phyloP scores from a whole-genome alignment of 2,797 vertebrate genomes.

The Syngnathus acus region DNA sequence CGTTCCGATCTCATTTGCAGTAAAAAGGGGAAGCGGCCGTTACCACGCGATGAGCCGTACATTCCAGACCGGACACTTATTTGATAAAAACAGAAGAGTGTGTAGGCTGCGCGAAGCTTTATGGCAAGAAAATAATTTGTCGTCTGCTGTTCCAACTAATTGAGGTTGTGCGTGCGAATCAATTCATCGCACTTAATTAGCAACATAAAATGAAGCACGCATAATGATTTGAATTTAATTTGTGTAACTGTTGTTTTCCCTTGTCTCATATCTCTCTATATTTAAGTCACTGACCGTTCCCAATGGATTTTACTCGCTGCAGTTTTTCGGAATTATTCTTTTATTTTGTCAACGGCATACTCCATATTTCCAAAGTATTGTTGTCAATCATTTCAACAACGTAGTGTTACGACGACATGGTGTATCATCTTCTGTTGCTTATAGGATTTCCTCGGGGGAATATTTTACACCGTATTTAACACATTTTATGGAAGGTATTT shows the following conservation, averaged over 20 bases:
- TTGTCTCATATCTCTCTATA: slow-evolving; percentile 5
- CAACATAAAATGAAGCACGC: slow-evolving; percentile 2
- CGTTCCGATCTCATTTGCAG: slow-evolving; percentile 42
- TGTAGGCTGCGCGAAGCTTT: not conserved
- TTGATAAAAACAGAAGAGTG: slow-evolving; percentile 28
- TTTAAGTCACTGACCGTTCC: slow-evolving; percentile 14
- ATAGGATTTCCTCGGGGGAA: slow-evolving; percentile 2
- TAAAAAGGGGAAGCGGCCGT: slow-evolving; percentile 36
- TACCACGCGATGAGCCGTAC: slow-evolving; percentile 20
- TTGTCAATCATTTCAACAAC: not conserved
- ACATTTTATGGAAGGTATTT: slow-evolving; percentile 16
- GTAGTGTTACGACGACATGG: not conserved
- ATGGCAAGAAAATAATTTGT: not conserved
- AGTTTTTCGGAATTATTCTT: slow-evolving; percentile 1
- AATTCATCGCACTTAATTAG: not conserved
- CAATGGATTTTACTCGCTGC: slow-evolving; percentile 1
- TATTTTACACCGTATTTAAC: slow-evolving; percentile 29
- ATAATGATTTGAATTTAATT: slow-evolving; percentile 13
- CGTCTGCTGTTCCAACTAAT: not conserved
- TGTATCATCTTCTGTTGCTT: not conserved
- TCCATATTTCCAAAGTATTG: not conserved
- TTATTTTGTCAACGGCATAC: no score
- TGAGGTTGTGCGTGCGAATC: not conserved
- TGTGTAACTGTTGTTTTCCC: slow-evolving; percentile 11
- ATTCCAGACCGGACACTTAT: slow-evolving; percentile 21